Conservation (phyloP, 2,797 vertebrate species). For the Siniperca scherzeri region DNA sequence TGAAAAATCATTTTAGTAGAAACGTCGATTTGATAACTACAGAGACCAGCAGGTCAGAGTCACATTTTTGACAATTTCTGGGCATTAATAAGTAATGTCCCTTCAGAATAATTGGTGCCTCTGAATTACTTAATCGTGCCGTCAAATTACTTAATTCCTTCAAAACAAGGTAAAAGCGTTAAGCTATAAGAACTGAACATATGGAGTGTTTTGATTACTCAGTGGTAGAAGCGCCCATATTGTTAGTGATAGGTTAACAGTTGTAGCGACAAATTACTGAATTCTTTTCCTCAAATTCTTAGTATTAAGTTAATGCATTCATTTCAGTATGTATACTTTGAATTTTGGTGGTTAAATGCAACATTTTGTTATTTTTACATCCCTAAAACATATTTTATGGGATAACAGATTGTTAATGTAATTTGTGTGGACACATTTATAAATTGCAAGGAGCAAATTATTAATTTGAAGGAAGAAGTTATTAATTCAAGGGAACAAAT, state of each 20-base stretch:
- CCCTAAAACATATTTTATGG: slow-evolving; percentile 9
- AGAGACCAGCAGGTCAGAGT: slow-evolving; percentile 14
- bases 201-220: slow-evolving; percentile 8
- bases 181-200: too few species aligned
- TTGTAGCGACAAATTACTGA: slow-evolving; percentile 2
- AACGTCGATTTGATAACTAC: slow-evolving; percentile 48
- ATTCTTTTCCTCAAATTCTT: not conserved
- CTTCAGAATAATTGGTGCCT: not conserved
- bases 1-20: slow-evolving; percentile 57
- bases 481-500: slow-evolving; percentile 43
- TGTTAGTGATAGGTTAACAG: not conserved
- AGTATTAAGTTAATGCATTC: not conserved
- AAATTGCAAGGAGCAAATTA: slow-evolving; percentile 8
- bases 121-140: slow-evolving; percentile 5
- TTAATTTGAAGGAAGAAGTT: slow-evolving; percentile 28
- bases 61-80: slow-evolving; percentile 9
- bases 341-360: not conserved
- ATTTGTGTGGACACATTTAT: slow-evolving; percentile 5
- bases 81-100: slow-evolving; percentile 18
- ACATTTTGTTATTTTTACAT: not conserved
- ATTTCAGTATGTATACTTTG: slow-evolving; percentile 2
- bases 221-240: not conserved
- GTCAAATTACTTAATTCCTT: slow-evolving; percentile 13
- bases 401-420: slow-evolving; percentile 3
- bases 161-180: not conserved